These are phyloP conservation scores for Choloepus didactylus DNA, from an alignment of 2,797 vertebrate species.

Conservation along the genomic window DNA sequence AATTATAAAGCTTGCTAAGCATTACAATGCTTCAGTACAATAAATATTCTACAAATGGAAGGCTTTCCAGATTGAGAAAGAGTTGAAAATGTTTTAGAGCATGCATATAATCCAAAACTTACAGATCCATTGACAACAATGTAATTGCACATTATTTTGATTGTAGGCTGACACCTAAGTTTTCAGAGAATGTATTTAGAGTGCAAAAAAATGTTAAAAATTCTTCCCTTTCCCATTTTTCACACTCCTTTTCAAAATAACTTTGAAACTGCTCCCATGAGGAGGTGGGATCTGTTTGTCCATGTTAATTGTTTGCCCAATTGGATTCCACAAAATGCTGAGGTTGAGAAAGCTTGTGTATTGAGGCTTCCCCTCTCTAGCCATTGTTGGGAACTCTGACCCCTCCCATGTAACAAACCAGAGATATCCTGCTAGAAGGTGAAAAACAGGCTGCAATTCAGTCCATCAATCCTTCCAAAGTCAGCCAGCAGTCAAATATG, in stretches of 20 bases:
- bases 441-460: too few species aligned
- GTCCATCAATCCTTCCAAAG: too few species aligned
- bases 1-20: background rate
- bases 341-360: too few species aligned
- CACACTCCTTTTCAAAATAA: background rate
- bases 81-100: background rate
- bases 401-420: too few species aligned
- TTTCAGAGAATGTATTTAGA: background rate
- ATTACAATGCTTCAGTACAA: background rate
- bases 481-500: too few species aligned
- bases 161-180: background rate
- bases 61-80: background rate
- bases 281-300: background rate
- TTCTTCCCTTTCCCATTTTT: background rate
- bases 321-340: background rate
- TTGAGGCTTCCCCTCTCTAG: too few species aligned
- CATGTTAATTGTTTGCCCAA: background rate
- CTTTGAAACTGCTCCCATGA: too few species aligned
- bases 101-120: background rate
- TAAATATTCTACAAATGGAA: background rate
- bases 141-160: background rate
- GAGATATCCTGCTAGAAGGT: too few species aligned
- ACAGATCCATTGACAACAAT: background rate
- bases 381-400: too few species aligned
- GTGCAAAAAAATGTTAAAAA: background rate